phyloP scores from a whole-genome alignment of 1,140 invertebrate species.

The Pogonomyrmex barbatus region DNA sequence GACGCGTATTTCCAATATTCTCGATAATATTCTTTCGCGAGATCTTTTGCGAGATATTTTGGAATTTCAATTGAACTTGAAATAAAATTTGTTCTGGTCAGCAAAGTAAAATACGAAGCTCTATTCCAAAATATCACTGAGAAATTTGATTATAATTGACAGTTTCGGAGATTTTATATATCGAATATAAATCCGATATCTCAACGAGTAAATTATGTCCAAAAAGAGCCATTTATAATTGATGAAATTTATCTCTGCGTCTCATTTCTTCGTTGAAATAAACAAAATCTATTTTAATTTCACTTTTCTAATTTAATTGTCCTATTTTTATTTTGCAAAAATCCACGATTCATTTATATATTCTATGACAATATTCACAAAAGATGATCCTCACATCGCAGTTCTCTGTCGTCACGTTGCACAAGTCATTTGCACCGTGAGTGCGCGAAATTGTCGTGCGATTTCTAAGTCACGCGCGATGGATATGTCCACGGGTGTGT shows the following conservation, averaged over 20 bases:
- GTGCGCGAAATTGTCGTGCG: slow-evolving; percentile 56
- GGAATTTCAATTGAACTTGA: slow-evolving; percentile 48
- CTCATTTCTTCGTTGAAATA: background rate
- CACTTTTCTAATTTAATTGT: background rate
- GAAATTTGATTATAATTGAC: background rate
- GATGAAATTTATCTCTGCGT: background rate
- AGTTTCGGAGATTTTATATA: background rate
- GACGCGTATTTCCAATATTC: slow-evolving; percentile 59
- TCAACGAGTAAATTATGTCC: background rate
- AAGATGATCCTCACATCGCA: background rate
- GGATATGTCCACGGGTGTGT: slow-evolving; percentile 79
- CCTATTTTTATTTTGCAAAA: background rate
- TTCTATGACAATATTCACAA: background rate
- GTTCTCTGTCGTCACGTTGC: slow-evolving; percentile 23
- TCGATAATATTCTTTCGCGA: slow-evolving; percentile 55
- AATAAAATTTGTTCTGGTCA: slow-evolving; percentile 4
- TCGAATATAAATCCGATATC: background rate
- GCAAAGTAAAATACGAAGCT: background rate
- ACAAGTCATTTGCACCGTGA: slow-evolving; percentile 67
- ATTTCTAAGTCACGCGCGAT: slow-evolving; percentile 70
- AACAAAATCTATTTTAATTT: background rate
- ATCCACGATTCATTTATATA: background rate
- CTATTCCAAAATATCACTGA: background rate
- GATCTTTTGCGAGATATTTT: slow-evolving; percentile 9
- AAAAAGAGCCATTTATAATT: background rate